These are phyloP conservation scores for Loriculus beryllinus DNA, from an alignment of 2,797 vertebrate species.

Conservation along the genomic window DNA sequence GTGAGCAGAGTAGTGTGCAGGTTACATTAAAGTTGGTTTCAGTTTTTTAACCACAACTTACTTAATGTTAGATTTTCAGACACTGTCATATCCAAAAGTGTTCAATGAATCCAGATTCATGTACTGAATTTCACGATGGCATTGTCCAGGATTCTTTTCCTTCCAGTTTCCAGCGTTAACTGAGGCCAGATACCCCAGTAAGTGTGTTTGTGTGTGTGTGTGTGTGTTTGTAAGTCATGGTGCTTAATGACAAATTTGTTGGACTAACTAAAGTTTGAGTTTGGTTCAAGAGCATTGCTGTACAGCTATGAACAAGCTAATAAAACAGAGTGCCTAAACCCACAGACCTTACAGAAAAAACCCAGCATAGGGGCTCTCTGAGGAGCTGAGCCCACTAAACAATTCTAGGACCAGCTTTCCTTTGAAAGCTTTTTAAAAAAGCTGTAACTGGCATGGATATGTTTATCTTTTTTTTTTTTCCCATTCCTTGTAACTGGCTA, in stretches of 20 bases:
- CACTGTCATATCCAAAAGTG: neutral
- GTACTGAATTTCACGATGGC: neutral
- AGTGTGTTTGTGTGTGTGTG: accelerated
- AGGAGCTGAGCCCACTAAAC: neutral
- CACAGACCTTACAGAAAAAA: neutral
- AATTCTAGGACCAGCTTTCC: neutral
- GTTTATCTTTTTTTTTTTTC: neutral
- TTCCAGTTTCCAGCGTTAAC: neutral
- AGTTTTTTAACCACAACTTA: neutral
- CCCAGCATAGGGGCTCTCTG: neutral
- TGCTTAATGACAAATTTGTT: neutral
- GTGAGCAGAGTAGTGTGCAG: neutral
- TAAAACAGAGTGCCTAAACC: neutral
- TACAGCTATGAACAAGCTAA: constrained; percentile 45
- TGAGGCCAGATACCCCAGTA: neutral
- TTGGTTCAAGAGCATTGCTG: neutral
- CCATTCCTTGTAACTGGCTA: neutral
- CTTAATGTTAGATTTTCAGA: neutral
- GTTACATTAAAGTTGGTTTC: neutral
- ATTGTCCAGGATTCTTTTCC: neutral
- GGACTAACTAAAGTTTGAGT: constrained; percentile 37
- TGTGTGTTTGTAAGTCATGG: neutral
- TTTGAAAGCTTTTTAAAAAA: neutral
- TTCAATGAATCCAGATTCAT: neutral
- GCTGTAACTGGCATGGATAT: neutral